A percentile compares a stretch with the other conserved stretches of the same genome.
phyloP scores from a whole-genome alignment of 1,140 invertebrate genomes.

The Teleopsis dalmanni region DNA sequence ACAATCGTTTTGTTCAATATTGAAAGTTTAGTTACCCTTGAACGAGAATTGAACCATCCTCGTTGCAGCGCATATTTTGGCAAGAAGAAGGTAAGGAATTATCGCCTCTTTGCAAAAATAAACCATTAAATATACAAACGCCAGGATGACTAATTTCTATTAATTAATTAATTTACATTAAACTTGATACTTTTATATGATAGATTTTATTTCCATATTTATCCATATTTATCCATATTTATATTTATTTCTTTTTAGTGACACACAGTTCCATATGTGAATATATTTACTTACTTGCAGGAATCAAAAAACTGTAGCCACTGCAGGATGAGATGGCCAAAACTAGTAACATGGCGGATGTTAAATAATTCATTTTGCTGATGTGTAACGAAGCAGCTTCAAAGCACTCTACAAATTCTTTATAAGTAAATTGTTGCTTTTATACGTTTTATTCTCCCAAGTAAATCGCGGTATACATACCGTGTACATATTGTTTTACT shows the following conservation, averaged over 20 bases:
- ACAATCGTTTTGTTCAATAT: neutral
- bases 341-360: too few species aligned
- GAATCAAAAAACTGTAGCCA: conserved; percentile 8
- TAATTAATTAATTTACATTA: neutral
- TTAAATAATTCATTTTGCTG: too few species aligned
- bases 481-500: too few species aligned
- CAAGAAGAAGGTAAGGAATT: conserved; percentile 5
- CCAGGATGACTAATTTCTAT: conserved; percentile 6
- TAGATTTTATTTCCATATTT: neutral
- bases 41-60: conserved; percentile 11
- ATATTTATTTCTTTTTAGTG: too few species aligned
- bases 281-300: conserved; percentile 1
- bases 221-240: too few species aligned
- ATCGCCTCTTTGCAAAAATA: conserved; percentile 5
- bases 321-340: neutral
- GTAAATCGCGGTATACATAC: too few species aligned
- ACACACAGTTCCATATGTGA: too few species aligned
- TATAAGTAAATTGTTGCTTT: too few species aligned
- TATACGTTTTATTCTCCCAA: too few species aligned
- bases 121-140: conserved; percentile 10
- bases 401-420: too few species aligned
- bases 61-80: conserved; percentile 11
- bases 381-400: too few species aligned
- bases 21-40: conserved; percentile 2
- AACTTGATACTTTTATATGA: neutral